phyloP scores from a whole-genome alignment of 1,140 invertebrate genomes.

The Aphelenchoides fujianensis region DNA sequence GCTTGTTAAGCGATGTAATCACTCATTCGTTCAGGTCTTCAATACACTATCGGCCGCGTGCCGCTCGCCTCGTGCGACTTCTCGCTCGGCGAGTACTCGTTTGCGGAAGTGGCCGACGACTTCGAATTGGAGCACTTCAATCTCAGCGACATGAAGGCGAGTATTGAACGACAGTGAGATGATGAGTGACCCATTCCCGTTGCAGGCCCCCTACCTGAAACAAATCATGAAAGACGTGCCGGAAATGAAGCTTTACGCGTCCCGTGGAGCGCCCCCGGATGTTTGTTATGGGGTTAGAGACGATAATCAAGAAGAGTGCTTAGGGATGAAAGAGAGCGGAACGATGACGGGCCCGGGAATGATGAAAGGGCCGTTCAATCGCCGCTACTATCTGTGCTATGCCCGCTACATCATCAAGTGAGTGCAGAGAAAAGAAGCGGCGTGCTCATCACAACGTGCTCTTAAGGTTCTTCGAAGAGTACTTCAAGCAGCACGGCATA shows the following conservation, averaged over 20 bases:
- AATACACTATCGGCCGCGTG: constrained; percentile 74
- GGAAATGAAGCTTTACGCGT: constrained; percentile 14
- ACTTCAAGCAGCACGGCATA: constrained; percentile 65
- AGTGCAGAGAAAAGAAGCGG: neutral
- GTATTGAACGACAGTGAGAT: too few species aligned
- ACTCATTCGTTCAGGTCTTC: constrained; percentile 62
- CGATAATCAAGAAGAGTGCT: neutral
- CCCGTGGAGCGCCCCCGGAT: constrained; percentile 11
- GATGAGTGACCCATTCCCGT: too few species aligned
- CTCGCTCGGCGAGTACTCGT: constrained; percentile 71
- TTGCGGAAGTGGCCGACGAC: constrained; percentile 69
- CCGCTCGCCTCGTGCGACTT: constrained; percentile 82
- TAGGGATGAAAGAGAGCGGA: constrained; percentile 71
- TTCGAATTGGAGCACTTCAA: constrained; percentile 70
- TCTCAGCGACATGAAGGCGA: constrained; percentile 59
- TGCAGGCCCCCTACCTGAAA: too few species aligned
- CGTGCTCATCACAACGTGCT: neutral
- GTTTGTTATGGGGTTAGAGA: neutral
- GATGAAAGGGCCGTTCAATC: constrained; percentile 12
- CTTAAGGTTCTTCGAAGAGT: constrained; percentile 66
- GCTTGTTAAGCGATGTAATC: constrained; percentile 64
- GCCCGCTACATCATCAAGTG: constrained; percentile 73
- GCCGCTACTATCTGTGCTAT: constrained; percentile 72
- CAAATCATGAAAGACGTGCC: constrained; percentile 11
- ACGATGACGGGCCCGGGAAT: constrained; percentile 65